Evolutionary conservation across 1,140 invertebrate genomes (phyloP).

Genomic region (Hormaphis cornu): DNA sequence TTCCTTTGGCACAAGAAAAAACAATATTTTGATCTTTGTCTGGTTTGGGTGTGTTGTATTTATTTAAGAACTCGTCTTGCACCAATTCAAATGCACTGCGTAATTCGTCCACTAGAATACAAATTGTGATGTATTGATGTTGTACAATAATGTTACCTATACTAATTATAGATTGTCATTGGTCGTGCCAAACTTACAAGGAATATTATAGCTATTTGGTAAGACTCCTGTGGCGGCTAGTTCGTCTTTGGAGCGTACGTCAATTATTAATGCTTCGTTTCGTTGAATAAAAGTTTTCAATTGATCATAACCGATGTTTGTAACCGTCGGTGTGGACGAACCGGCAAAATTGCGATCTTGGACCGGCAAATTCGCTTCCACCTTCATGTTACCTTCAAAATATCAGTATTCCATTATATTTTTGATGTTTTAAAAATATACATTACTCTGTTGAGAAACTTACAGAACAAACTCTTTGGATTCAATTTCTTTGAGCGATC

Average conservation of each 20-base stretch:
- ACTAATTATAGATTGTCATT: background rate
- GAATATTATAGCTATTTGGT: conserved; percentile 35
- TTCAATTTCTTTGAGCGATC: no score
- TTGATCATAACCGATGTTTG: background rate
- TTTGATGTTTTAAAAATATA: no score
- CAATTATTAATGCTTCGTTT: conserved; percentile 33
- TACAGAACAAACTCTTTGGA: no score
- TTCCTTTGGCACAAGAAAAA: conserved; percentile 36
- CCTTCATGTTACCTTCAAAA: background rate
- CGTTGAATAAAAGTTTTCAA: background rate
- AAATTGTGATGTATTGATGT: background rate
- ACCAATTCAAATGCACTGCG: conserved; percentile 28
- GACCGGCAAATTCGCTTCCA: background rate
- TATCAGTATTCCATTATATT: background rate
- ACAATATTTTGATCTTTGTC: conserved; percentile 18
- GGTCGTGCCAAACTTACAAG: conserved; percentile 31
- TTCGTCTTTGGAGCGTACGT: conserved; percentile 36
- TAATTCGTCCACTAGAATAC: conserved; percentile 34
- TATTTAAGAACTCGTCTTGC: conserved; percentile 23
- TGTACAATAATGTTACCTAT: background rate
- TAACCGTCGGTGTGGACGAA: background rate
- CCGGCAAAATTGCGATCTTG: background rate
- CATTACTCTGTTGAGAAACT: no score
- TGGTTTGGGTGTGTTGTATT: conserved; percentile 34
- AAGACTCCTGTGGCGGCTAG: conserved; percentile 35